phyloP scores from a whole-genome alignment of 2,113 vertebrate genomes.

The Brevimyrus niger region DNA sequence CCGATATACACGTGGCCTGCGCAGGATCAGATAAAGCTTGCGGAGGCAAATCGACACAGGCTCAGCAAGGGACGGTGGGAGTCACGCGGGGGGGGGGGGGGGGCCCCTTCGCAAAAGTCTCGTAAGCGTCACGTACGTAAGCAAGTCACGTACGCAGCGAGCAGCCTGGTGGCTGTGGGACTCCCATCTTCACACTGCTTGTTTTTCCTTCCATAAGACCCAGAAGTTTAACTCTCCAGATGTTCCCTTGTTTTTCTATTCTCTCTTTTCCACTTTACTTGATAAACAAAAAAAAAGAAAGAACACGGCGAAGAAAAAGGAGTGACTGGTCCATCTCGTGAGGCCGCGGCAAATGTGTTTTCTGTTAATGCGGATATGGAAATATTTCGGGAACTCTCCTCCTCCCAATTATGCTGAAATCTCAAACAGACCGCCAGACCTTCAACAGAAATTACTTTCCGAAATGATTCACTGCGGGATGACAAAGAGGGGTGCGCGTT shows the following conservation, averaged over 20 bases:
- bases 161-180: neutral
- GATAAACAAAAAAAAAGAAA: slow-evolving; percentile 66
- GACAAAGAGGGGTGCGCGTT: neutral
- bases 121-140: slow-evolving; percentile 38
- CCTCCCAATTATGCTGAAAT: neutral
- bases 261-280: slow-evolving; percentile 72
- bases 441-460: slow-evolving; percentile 14
- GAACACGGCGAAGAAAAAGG: neutral
- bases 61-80: slow-evolving; percentile 10
- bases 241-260: slow-evolving; percentile 75
- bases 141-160: slow-evolving; percentile 28
- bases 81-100: slow-evolving; percentile 27
- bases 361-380: slow-evolving; percentile 50
- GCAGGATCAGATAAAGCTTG: slow-evolving; percentile 20
- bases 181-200: slow-evolving; percentile 38
- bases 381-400: neutral
- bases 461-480: neutral
- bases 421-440: slow-evolving; percentile 27
- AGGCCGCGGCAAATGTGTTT: slow-evolving; percentile 61
- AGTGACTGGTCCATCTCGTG: slow-evolving; percentile 19
- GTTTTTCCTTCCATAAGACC: slow-evolving; percentile 46
- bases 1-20: slow-evolving; percentile 47
- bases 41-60: slow-evolving; percentile 42
- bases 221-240: slow-evolving; percentile 74
- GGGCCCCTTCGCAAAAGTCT: slow-evolving; percentile 45